Evolutionary conservation across 23 tunicate genomes (phyloP).

Genomic region (Oikopleura dioica): DNA sequence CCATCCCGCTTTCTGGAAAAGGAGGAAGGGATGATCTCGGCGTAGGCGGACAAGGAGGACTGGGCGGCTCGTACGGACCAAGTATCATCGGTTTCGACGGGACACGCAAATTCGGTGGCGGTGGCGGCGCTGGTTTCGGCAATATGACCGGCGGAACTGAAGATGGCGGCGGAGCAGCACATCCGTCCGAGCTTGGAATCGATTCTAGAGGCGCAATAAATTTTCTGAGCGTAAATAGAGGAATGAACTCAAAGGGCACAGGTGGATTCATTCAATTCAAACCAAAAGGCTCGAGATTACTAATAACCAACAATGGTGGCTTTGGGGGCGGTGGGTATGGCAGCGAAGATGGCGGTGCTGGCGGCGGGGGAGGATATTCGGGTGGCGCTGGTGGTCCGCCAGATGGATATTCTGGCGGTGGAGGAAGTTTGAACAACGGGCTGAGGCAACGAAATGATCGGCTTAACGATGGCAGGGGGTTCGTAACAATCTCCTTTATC

Average conservation of each 20-base stretch:
- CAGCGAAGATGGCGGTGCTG: background rate
- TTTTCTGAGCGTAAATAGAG: background rate
- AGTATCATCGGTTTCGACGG: too few species aligned
- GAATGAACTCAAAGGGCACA: background rate
- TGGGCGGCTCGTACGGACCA: too few species aligned
- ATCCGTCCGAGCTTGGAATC: too few species aligned
- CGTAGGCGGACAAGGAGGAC: background rate
- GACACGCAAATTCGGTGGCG: background rate
- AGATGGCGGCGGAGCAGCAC: background rate
- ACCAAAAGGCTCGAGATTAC: background rate
- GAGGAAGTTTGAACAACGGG: background rate
- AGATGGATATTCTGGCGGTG: background rate
- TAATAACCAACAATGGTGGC: background rate
- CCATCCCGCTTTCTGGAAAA: background rate
- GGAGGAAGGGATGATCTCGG: background rate
- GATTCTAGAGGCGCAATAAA: background rate
- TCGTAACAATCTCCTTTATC: background rate
- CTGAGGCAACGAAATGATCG: background rate
- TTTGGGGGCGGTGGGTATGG: background rate
- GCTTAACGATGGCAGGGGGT: background rate
- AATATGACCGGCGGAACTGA: background rate
- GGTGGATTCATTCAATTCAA: background rate
- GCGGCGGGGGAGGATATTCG: background rate
- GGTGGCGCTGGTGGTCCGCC: background rate
- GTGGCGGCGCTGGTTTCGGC: background rate